phyloP scores from a whole-genome alignment of 2,113 vertebrate species.

The Podarcis raffonei region DNA sequence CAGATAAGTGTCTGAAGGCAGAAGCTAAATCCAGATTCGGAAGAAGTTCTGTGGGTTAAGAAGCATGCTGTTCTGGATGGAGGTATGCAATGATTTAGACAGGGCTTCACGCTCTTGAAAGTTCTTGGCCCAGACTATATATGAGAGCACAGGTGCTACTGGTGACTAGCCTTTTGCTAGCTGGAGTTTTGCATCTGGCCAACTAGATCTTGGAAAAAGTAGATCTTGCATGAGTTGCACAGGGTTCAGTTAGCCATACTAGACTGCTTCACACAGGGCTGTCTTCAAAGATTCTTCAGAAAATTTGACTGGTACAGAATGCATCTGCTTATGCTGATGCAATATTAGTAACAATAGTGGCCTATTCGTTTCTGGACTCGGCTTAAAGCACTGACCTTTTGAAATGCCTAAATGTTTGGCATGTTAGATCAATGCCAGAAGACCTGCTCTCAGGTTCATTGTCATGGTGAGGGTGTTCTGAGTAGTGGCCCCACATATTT shows the following conservation, averaged over 20 bases:
- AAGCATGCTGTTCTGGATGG: background rate
- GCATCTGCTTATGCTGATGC: background rate
- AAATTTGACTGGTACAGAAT: background rate
- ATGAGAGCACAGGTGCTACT: too few relatives aligned
- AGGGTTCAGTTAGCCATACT: background rate
- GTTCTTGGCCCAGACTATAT: too few relatives aligned
- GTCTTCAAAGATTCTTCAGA: background rate
- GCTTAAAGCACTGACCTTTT: background rate
- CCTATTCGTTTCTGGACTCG: background rate
- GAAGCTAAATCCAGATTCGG: background rate
- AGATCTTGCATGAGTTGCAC: background rate
- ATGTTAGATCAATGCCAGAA: background rate
- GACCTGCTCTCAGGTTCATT: too few relatives aligned
- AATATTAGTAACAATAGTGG: background rate
- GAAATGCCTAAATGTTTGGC: background rate
- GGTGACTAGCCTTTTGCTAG: too few relatives aligned
- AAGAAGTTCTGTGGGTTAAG: background rate
- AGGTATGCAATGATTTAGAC: background rate
- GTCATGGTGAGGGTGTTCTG: too few relatives aligned
- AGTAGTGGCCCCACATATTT: too few relatives aligned
- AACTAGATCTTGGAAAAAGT: background rate
- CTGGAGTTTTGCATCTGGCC: too few relatives aligned
- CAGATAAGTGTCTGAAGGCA: background rate
- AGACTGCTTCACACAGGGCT: background rate
- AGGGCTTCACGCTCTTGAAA: background rate